A percentile compares a stretch with the other conserved stretches of the same genome.
phyloP scores from a whole-genome alignment of 2,797 vertebrate genomes.

The Molossus molossus region DNA sequence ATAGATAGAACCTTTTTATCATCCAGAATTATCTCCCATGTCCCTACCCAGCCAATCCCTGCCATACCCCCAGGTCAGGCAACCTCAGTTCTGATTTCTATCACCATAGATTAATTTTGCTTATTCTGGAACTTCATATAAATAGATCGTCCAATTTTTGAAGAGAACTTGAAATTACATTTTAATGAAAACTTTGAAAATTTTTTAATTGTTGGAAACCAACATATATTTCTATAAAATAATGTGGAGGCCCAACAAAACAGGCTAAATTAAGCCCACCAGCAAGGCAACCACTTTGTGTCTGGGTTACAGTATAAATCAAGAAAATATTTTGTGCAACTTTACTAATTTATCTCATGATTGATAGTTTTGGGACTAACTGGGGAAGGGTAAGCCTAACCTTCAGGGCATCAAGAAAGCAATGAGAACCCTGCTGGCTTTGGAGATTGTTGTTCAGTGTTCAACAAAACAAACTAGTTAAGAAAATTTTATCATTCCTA shows the following conservation, averaged over 20 bases:
- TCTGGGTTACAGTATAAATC: not conserved
- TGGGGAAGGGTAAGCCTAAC: not conserved
- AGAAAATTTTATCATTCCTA: slow-evolving; percentile 53
- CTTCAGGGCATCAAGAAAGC: not conserved
- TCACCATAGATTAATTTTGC: not conserved
- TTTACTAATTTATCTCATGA: not conserved
- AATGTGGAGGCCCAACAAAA: not conserved
- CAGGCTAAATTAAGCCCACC: not conserved
- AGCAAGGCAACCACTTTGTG: not conserved
- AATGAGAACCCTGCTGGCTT: not conserved
- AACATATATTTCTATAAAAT: not conserved
- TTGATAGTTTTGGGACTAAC: not conserved
- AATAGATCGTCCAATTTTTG: slow-evolving; percentile 9
- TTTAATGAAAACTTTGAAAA: not conserved
- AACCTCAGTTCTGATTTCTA: slow-evolving; percentile 15
- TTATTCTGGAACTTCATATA: slow-evolving; percentile 1
- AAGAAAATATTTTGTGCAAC: not conserved
- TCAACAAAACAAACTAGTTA: not conserved
- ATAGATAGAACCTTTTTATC: not conserved
- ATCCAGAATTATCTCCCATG: not conserved
- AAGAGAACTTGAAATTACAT: slow-evolving; percentile 8
- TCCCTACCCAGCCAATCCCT: not conserved
- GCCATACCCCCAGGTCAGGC: not conserved
- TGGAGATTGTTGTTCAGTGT: not conserved
- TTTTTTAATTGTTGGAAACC: slow-evolving; percentile 4